Base-by-base conservation (phyloP, 92 coral and sea anemone species). In the Meandrina meandrites region DNA sequence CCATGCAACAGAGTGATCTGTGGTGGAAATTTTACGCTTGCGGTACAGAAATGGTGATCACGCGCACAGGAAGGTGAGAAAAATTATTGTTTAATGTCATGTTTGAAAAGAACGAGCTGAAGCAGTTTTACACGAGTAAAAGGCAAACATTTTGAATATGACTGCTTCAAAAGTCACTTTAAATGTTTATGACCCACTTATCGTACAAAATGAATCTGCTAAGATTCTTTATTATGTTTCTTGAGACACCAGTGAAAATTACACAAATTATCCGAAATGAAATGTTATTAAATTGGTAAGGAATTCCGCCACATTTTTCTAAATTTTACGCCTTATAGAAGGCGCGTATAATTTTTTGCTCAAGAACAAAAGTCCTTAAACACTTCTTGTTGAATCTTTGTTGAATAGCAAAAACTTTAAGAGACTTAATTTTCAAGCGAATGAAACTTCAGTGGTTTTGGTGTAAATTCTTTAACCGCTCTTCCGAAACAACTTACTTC, bases 11-110 rank as follows among this genome's bases (percentile, higher is more conserved):
- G 35, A 94, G 94, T 27, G 98, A 93, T 14, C 84, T 94, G 54
- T 94, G 98, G 98, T 94, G 98, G 98, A 94, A 93, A 72, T 94
- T 94, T 68, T 94, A 93, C 82, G 88, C 96, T 73, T 94, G 98
- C 73, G 98, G 98, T 21, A 94, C 98, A 5, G 98, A 94, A 56
- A 94, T 94, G 98, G 98, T 94, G 32, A 94, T 94, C 22, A 94
- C 98, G 12, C 78, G 98, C 64, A 94, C 98, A 0, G 98, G 98
- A 75, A 94, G 98, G 98, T 94, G 84, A 90, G 94, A 74, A 73
- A 51, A 27, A 3, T 27, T 32, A 9, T 53, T 37, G 40, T 79
- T n/a, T 74, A 42, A 31, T 73, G 5, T 68, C n/a, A 1, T 30
- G 22, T 28, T 21, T 18, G 50, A 62, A 9, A 8, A 48, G n/a